A percentile compares a stretch with the other conserved stretches of the same genome.
Conservation (phyloP, 2,888 invertebrate species). For the Hemistola chrysoprasaria region DNA sequence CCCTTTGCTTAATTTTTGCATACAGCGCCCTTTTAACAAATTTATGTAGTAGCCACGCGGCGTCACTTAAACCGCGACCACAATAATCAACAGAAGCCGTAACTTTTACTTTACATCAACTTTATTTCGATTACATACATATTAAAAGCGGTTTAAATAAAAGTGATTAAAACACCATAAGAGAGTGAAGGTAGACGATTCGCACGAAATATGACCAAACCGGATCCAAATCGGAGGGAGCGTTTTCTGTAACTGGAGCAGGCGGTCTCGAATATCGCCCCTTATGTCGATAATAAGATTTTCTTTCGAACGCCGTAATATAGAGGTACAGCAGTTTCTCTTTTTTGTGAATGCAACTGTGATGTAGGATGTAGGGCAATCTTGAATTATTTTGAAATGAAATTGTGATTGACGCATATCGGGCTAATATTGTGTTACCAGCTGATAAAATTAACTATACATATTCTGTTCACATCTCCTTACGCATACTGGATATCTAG, state of each 20-base stretch:
- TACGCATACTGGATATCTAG: not conserved
- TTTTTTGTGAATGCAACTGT: constrained; percentile 76
- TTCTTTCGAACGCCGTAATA: constrained; percentile 68
- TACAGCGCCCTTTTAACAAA: too few relatives aligned
- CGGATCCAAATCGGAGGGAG: constrained; percentile 74
- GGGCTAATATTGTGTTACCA: constrained; percentile 45
- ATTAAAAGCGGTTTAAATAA: constrained; percentile 24
- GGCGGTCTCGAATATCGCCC: constrained; percentile 75
- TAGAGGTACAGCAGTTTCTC: constrained; percentile 70
- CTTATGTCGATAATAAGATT: constrained; percentile 77
- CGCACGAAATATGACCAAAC: constrained; percentile 71
- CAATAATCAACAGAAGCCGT: constrained; percentile 27
- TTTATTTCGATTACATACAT: constrained; percentile 23
- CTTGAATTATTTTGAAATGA: constrained; percentile 65
- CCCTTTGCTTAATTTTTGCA: too few relatives aligned
- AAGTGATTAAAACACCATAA: constrained; percentile 59
- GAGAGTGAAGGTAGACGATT: constrained; percentile 65
- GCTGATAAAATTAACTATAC: constrained; percentile 27
- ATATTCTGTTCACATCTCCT: constrained; percentile 9
- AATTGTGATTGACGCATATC: constrained; percentile 63
- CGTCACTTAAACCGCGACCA: too few relatives aligned
- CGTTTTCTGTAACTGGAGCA: constrained; percentile 79
- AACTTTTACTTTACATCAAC: constrained; percentile 24
- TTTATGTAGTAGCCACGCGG: too few relatives aligned
- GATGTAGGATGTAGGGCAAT: constrained; percentile 73